phyloP scores from a whole-genome alignment of 2,888 invertebrate species.

The Hofmannophila pseudospretella region DNA sequence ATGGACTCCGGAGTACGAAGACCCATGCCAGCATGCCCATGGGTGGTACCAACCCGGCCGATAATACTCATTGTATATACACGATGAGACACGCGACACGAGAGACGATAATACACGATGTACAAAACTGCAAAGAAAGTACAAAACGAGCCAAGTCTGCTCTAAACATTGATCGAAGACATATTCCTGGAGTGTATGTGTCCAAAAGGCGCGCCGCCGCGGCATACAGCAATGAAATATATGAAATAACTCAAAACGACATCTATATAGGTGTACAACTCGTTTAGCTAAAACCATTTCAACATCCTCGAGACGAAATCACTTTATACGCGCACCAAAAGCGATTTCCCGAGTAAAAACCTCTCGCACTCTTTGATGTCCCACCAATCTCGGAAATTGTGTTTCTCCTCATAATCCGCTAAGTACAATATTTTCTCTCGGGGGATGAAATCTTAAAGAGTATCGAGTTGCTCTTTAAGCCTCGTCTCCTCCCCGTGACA shows the following conservation, averaged over 20 bases:
- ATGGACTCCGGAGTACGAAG: too few species aligned
- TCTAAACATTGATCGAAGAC: too few species aligned
- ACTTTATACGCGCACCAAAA: constrained; percentile 16
- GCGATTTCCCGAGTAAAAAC: constrained; percentile 14
- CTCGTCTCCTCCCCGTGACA: too few species aligned
- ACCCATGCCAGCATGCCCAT: too few species aligned
- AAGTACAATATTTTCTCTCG: constrained; percentile 38
- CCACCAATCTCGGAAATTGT: constrained; percentile 42
- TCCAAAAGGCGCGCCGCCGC: too few species aligned
- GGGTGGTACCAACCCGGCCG: too few species aligned
- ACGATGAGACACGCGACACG: too few species aligned
- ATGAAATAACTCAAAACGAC: background rate
- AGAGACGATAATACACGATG: too few species aligned
- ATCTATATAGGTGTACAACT: constrained; percentile 1
- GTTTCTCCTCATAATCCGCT: constrained; percentile 39
- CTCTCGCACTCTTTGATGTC: constrained; percentile 14
- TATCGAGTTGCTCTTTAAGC: constrained; percentile 22
- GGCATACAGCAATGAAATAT: constrained; percentile 3
- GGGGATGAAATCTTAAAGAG: constrained; percentile 23
- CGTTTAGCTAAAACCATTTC: constrained; percentile 5
- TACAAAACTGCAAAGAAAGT: too few species aligned
- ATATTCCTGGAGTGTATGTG: too few species aligned
- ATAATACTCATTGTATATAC: too few species aligned
- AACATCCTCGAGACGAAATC: constrained; percentile 13
- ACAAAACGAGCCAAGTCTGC: too few species aligned